Evolutionary conservation across 2,888 invertebrate species (phyloP), one percentile per base, ranked within the genome.

Genomic region (Graphium colonna): DNA sequence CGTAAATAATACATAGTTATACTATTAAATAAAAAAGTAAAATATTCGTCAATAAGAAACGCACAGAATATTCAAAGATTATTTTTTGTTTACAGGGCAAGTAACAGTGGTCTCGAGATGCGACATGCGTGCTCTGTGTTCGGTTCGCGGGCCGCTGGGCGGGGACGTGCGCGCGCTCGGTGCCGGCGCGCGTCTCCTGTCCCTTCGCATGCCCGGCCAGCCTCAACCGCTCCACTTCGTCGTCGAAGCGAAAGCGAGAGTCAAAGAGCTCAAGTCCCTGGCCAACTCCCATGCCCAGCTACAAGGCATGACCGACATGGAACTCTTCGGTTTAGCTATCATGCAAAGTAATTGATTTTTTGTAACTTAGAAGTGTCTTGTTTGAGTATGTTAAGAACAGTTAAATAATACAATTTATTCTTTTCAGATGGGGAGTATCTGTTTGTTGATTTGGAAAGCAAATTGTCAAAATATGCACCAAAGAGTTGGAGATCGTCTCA

Each of bases 401-500:
- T n/a, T 36, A 9, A 12, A 21, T 17, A 31, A 41, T 31, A 31
- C 26, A 38, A 28, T 38, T 42, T 46, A n/a, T 31, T 33, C 31
- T 61, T n/a, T 64, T 52, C 63, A 98, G 98, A 97, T 92, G 96
- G 96, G 90, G 98, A 98, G 91, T 97, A 96, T 90, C 93, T 97
- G 77, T 98, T 98, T 91, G 95, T 97, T 85, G 97, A 98, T 83
- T 94, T 95, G 79, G 97, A 97, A 83, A 96, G 95, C 91, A 98
- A 98, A 91, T 92, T 98, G 75, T 96, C 96, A 78, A 98, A 98
- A 90, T 97, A 97, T 91, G 97, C 97, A 71, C 97, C 97, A 75
- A 98, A 98, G 90, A 95, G 95, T 85, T 98, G 98, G 97, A 95
- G 97, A 82, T 96, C 96, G 67, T 96, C 97, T 65, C 96, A 96